Percentiles rank a stretch among this genome's conserved stretches.
Conservation (phyloP, 37 sponge, comb jelly and placozoan genomes). For the Petrosia ficiformis region DNA sequence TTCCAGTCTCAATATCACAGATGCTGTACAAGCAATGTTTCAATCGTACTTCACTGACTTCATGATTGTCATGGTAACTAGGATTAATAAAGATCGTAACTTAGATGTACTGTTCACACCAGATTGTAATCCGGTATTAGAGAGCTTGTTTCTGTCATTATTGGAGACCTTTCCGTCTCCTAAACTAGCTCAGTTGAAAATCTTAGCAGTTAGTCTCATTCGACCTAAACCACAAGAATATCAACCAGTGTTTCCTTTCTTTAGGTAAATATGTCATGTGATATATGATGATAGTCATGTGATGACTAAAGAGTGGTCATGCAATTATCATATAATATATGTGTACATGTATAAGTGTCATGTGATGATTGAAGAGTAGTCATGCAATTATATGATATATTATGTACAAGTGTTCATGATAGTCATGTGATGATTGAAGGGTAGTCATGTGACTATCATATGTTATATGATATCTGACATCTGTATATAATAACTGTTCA, state of each 20-base stretch:
- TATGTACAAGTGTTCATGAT: too few relatives aligned
- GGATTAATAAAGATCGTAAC: constrained; percentile 62
- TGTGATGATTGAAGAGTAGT: too few relatives aligned
- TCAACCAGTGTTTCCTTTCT: constrained; percentile 57
- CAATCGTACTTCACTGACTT: constrained; percentile 69
- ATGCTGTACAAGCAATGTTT: constrained; percentile 62
- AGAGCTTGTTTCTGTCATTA: constrained; percentile 52
- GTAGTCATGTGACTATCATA: too few relatives aligned
- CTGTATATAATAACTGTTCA: too few relatives aligned
- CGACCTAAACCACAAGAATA: constrained; percentile 8
- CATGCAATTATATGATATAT: too few relatives aligned
- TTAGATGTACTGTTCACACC: constrained; percentile 49
- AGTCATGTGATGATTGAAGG: too few relatives aligned
- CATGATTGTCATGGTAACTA: constrained; percentile 66
- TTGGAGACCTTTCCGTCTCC: constrained; percentile 47
- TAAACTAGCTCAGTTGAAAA: constrained; percentile 43
- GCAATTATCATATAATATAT: too few relatives aligned
- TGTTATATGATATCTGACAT: too few relatives aligned
- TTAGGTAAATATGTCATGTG: constrained; percentile 12
- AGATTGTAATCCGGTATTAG: constrained; percentile 11
- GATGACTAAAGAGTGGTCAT: too few relatives aligned
- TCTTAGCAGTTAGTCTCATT: constrained; percentile 13
- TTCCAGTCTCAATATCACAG: constrained; percentile 72
- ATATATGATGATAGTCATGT: too few relatives aligned
- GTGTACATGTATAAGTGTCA: too few relatives aligned